Evolutionary conservation across 1,140 invertebrate species (phyloP).

Genomic region (Cydia pomonella): DNA sequence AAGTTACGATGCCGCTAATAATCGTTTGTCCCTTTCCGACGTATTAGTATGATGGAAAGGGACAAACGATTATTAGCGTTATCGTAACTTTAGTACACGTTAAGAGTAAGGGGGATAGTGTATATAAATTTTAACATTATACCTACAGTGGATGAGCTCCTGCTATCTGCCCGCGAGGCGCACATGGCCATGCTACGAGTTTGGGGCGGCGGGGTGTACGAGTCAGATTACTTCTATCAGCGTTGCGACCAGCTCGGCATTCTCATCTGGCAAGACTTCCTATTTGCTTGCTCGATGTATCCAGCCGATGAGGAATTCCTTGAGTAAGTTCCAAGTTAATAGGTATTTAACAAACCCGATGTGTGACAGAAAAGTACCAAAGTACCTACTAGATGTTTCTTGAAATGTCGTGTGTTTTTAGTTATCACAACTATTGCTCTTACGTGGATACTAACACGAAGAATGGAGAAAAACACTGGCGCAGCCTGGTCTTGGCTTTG

Average conservation of each 20-base stretch:
- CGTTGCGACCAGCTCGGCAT: slow-evolving; percentile 91
- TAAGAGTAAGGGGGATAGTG: too few relatives aligned
- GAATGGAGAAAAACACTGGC: too few relatives aligned
- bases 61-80: too few relatives aligned
- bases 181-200: slow-evolving; percentile 97
- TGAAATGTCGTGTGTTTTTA: too few relatives aligned
- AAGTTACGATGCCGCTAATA: too few relatives aligned
- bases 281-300: slow-evolving; percentile 99
- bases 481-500: background rate
- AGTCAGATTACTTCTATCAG: slow-evolving; percentile 95
- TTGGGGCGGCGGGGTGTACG: slow-evolving; percentile 99
- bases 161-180: slow-evolving; percentile 87
- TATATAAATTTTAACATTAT: too few relatives aligned
- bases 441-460: too few relatives aligned
- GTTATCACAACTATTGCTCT: too few relatives aligned
- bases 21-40: too few relatives aligned
- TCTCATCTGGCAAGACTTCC: slow-evolving; percentile 96
- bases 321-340: slow-evolving; percentile 57
- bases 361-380: background rate
- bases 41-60: too few relatives aligned
- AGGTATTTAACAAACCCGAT: background rate
- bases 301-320: slow-evolving; percentile 89
- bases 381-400: background rate
- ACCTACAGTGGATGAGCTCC: slow-evolving; percentile 79
- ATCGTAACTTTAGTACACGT: too few relatives aligned